These are phyloP conservation scores for Ceyx margarethae DNA, from an alignment of 2,113 vertebrate genomes.

Conservation along the genomic window DNA sequence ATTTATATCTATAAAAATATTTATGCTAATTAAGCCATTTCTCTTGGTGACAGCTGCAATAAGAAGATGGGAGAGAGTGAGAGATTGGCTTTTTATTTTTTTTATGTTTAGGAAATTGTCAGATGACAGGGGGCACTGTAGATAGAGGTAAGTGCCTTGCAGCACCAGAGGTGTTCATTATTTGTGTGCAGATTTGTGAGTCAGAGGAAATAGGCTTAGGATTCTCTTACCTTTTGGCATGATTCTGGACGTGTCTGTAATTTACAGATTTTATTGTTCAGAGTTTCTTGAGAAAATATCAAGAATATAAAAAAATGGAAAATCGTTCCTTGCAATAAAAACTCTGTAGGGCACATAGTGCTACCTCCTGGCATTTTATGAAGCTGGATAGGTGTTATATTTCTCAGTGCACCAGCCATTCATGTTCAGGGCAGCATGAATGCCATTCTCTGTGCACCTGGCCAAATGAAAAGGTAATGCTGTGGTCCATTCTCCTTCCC, in stretches of 20 bases:
- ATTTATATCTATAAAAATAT: not conserved
- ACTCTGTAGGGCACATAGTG: fast-evolving
- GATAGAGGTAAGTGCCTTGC: not conserved
- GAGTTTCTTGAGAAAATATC: not conserved
- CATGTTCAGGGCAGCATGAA: not conserved
- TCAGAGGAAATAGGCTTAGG: not conserved
- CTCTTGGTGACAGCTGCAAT: not conserved
- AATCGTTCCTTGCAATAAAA: not conserved
- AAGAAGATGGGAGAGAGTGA: not conserved
- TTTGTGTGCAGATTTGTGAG: not conserved
- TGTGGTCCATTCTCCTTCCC: not conserved
- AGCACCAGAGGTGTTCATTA: not conserved
- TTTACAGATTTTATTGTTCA: not conserved
- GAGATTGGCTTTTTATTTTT: not conserved
- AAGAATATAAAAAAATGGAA: not conserved
- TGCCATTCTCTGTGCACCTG: not conserved
- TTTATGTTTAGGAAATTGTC: not conserved
- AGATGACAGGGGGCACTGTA: not conserved
- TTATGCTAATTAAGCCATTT: not conserved
- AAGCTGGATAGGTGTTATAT: not conserved
- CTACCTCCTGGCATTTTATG: not conserved
- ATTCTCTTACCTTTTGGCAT: not conserved
- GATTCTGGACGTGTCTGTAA: not conserved
- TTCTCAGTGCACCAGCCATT: not conserved
- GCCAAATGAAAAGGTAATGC: not conserved